Evolutionary conservation across 2,888 invertebrate species (phyloP).

Genomic region (Nymphalis polychloros): DNA sequence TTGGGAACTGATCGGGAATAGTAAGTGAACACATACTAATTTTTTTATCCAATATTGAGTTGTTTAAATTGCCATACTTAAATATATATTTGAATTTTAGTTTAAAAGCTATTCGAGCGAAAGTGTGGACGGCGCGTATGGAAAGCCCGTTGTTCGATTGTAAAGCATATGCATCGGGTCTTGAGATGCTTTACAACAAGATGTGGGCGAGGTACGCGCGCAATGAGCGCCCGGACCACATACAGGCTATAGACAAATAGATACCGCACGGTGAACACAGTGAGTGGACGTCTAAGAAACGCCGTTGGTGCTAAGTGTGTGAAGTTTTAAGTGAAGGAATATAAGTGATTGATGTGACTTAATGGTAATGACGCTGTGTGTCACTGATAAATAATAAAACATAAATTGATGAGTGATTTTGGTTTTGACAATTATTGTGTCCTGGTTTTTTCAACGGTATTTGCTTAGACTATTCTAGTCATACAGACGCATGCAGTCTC

Average conservation of each 20-base stretch:
- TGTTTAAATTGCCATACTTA: neutral
- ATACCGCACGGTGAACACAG: conserved; percentile 29
- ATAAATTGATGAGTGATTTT: neutral
- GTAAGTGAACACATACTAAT: conserved; percentile 83
- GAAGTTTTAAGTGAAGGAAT: conserved; percentile 22
- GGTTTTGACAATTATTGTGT: conserved; percentile 8
- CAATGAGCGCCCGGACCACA: conserved; percentile 92
- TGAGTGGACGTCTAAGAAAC: conserved; percentile 46
- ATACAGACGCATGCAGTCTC: conserved; percentile 39
- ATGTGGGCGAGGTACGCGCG: conserved; percentile 94
- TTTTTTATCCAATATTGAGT: conserved; percentile 3
- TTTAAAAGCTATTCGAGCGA: conserved; percentile 94
- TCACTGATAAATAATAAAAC: neutral
- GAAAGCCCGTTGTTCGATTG: conserved; percentile 97
- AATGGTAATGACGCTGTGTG: neutral
- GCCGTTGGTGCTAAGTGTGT: conserved; percentile 49
- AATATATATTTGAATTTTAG: conserved; percentile 54
- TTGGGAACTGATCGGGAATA: conserved; percentile 97
- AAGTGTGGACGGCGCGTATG: conserved; percentile 96
- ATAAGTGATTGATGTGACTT: conserved; percentile 22
- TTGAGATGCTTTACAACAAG: conserved; percentile 92
- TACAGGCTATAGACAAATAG: conserved; percentile 77
- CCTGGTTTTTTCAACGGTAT: conserved; percentile 11
- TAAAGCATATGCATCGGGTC: conserved; percentile 93
- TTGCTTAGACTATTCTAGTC: conserved; percentile 46